Conservation (phyloP, 2,888 invertebrate genomes). For the Sarcophaga carnaria region DNA sequence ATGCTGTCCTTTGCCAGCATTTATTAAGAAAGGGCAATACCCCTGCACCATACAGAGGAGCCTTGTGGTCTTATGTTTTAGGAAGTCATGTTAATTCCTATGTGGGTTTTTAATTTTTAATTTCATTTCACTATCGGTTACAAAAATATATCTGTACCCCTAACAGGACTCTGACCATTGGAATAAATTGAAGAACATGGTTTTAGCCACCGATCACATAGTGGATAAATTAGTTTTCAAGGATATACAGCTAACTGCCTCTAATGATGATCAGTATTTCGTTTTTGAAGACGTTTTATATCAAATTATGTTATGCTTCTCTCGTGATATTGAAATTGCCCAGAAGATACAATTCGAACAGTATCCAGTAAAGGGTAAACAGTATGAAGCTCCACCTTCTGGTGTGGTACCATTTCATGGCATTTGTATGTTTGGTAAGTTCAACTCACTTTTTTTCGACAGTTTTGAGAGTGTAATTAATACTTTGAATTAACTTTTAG, state of each 20-base stretch:
- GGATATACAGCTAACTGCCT: slow-evolving; percentile 97
- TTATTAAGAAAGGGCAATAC: slow-evolving; percentile 86
- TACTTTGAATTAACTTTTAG: slow-evolving; percentile 82
- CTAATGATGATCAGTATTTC: slow-evolving; percentile 98
- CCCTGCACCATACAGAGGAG: slow-evolving; percentile 86
- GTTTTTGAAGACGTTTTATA: slow-evolving; percentile 98
- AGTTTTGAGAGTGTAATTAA: no score
- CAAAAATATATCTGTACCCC: background rate
- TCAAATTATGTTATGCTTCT: slow-evolving; percentile 96
- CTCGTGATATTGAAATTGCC: slow-evolving; percentile 91
- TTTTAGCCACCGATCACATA: slow-evolving; percentile 94
- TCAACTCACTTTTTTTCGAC: background rate
- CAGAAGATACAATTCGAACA: slow-evolving; percentile 85
- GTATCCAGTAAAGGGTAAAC: slow-evolving; percentile 78
- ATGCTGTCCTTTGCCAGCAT: slow-evolving; percentile 95
- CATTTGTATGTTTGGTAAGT: slow-evolving; percentile 97
- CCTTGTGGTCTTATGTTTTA: slow-evolving; percentile 93
- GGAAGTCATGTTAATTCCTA: slow-evolving; percentile 87
- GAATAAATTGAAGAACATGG: slow-evolving; percentile 90
- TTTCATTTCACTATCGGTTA: background rate
- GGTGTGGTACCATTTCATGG: slow-evolving; percentile 98
- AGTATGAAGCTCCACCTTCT: slow-evolving; percentile 88
- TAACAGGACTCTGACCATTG: slow-evolving; percentile 88
- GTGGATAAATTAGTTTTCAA: slow-evolving; percentile 97
- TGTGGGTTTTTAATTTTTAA: slow-evolving; percentile 44